These are phyloP conservation scores for Connochaetes taurinus DNA, from an alignment of 2,113 vertebrate genomes.

Conservation along the genomic window DNA sequence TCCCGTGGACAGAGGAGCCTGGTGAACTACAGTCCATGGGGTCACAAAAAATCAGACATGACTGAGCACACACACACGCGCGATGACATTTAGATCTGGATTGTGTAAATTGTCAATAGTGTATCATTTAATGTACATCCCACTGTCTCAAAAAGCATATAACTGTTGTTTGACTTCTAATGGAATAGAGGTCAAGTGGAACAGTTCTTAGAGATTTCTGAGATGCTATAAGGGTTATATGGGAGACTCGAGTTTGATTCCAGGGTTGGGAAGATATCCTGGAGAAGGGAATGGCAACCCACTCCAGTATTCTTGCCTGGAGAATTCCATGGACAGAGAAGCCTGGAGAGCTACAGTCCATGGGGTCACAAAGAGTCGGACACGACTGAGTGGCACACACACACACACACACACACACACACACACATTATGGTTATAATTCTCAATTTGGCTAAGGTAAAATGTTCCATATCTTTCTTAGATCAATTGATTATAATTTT, in stretches of 20 bases:
- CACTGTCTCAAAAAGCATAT: background rate
- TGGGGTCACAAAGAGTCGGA: accelerated
- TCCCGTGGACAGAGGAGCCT: background rate
- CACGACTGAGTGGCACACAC: background rate
- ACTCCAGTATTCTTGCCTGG: background rate
- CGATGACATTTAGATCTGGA: background rate
- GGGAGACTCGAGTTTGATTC: background rate
- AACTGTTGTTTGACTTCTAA: background rate
- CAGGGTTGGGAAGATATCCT: background rate
- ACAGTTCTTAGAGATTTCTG: background rate
- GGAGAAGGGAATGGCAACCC: background rate
- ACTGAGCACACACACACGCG: background rate
- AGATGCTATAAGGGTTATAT: background rate
- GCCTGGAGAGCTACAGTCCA: background rate
- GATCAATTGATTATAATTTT: background rate
- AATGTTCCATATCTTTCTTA: background rate
- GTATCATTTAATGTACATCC: background rate
- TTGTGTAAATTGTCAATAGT: background rate
- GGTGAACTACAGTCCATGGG: background rate
- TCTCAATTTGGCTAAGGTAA: background rate
- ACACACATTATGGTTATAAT: background rate
- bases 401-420: background rate
- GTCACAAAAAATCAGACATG: background rate
- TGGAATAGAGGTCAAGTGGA: background rate
- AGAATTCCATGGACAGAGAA: background rate